A percentile compares a stretch with the other conserved stretches of the same genome.
Conservation (phyloP, 2,888 invertebrate species). For the Pseudoips prasinana region DNA sequence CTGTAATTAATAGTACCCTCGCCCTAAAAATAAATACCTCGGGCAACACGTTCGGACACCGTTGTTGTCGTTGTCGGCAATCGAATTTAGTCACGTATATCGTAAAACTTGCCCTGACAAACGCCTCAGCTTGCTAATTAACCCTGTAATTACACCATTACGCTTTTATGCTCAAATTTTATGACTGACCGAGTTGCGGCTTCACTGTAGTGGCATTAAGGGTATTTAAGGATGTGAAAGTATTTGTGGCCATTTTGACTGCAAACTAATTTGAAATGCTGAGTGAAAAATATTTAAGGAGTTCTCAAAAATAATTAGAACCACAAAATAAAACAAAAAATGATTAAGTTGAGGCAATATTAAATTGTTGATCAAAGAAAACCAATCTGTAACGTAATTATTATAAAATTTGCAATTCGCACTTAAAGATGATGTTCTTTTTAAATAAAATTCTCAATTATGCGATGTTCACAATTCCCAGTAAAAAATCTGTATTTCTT, state of each 20-base stretch:
- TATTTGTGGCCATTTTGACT: slow-evolving; percentile 26
- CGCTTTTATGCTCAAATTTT: slow-evolving; percentile 66
- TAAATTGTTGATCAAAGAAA: too few relatives aligned
- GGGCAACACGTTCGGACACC: slow-evolving; percentile 26
- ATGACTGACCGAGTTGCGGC: slow-evolving; percentile 49
- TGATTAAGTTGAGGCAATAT: too few relatives aligned
- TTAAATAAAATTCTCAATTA: too few relatives aligned
- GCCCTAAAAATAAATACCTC: slow-evolving; percentile 36
- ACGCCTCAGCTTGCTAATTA: slow-evolving; percentile 68
- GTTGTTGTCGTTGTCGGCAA: slow-evolving; percentile 22
- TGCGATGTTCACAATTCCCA: too few relatives aligned
- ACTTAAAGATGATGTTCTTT: too few relatives aligned
- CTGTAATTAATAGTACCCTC: slow-evolving; percentile 37
- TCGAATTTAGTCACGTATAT: slow-evolving; percentile 56
- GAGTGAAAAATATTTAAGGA: too few relatives aligned
- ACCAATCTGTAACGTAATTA: too few relatives aligned
- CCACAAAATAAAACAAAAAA: too few relatives aligned
- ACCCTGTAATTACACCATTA: slow-evolving; percentile 66
- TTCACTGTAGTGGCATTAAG: slow-evolving; percentile 25
- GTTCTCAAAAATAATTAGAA: too few relatives aligned
- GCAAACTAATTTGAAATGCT: too few relatives aligned
- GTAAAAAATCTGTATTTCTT: too few relatives aligned
- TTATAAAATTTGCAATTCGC: too few relatives aligned
- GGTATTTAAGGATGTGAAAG: slow-evolving; percentile 20
- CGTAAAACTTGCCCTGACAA: slow-evolving; percentile 63